Evolutionary conservation across 1,140 invertebrate species (phyloP), one percentile per base, ranked within the genome.

Genomic region (Bombus waltoni): DNA sequence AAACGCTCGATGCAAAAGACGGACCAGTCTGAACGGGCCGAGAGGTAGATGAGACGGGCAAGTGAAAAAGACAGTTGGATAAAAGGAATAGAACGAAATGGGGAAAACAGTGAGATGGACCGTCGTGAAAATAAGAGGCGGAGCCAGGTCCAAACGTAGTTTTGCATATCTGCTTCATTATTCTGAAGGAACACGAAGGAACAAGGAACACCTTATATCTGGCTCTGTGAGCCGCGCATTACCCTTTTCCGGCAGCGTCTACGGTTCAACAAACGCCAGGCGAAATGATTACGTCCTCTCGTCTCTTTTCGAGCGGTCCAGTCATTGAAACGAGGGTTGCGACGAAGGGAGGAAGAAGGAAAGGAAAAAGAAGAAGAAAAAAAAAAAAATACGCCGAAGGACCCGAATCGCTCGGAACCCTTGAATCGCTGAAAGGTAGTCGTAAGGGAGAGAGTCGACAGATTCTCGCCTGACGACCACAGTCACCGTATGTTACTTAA

Each of bases 131-230:
- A 88, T 70, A 74, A 87, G 73, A 81, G 32, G 78, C 71, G 71
- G 44, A 89, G 73, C 42, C 44, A n/a, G 66, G 78, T 28, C 79
- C 76, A 79, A 90, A 90, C 79, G 85, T 91, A 92, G 90, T 92
- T 91, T 92, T 92, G 91, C 92, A 92, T 92, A 91, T 92, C 90
- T 90, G 85, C 91, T 92, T 92, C 88, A 91, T 92, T 91, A 92
- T 86, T 86, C 80, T 80, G 81, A 86, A 91, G 91, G 91, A 91
- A 93, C 85, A 77, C 74, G 85, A 78, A 88, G 85, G 73, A 88
- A 91, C 88, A 89, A 87, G 86, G 73, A 88, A 91, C 88, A 89
- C 85, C 88, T 90, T 91, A 88, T 88, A 88, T 88, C 81, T 86
- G 72, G 57, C 47, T 65, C 59, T 35, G 13, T 57, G 76, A 86